Evolutionary conservation across 1,140 invertebrate genomes (phyloP).

Genomic region (Temnothorax nylanderi): DNA sequence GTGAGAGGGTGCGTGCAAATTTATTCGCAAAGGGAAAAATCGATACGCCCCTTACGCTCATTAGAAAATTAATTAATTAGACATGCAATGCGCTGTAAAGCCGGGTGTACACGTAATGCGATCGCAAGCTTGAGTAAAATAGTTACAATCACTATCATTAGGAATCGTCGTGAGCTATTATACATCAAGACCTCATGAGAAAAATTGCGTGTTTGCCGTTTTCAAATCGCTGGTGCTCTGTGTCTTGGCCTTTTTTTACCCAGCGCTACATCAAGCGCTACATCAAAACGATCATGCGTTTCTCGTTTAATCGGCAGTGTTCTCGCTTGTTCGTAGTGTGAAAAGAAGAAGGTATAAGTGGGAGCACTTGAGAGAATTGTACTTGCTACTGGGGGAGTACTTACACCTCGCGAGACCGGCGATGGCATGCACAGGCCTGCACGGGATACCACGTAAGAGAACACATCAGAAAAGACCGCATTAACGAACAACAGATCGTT

Average conservation of each 20-base stretch:
- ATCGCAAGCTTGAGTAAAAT: background rate
- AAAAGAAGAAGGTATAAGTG: background rate
- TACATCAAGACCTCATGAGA: background rate
- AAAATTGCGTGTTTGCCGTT: constrained; percentile 26
- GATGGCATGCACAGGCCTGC: constrained; percentile 94
- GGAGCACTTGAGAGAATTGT: constrained; percentile 52
- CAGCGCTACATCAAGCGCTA: constrained; percentile 26
- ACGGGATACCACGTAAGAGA: constrained; percentile 80
- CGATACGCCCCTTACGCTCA: background rate
- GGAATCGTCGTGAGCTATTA: background rate
- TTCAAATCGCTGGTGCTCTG: constrained; percentile 49
- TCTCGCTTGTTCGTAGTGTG: constrained; percentile 35
- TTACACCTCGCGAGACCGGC: constrained; percentile 94
- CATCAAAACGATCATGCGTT: constrained; percentile 59
- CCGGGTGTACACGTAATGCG: background rate
- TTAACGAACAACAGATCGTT: constrained; percentile 65
- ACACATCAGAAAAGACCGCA: constrained; percentile 79
- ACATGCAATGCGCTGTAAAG: constrained; percentile 11
- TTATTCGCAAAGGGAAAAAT: background rate
- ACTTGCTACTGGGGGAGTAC: constrained; percentile 86
- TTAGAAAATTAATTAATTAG: background rate
- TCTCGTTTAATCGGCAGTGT: constrained; percentile 60
- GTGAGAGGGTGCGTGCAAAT: background rate
- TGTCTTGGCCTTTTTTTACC: background rate
- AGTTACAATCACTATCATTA: background rate